Conservation (phyloP, 2,113 vertebrate genomes). For the Ciconia stormi region DNA sequence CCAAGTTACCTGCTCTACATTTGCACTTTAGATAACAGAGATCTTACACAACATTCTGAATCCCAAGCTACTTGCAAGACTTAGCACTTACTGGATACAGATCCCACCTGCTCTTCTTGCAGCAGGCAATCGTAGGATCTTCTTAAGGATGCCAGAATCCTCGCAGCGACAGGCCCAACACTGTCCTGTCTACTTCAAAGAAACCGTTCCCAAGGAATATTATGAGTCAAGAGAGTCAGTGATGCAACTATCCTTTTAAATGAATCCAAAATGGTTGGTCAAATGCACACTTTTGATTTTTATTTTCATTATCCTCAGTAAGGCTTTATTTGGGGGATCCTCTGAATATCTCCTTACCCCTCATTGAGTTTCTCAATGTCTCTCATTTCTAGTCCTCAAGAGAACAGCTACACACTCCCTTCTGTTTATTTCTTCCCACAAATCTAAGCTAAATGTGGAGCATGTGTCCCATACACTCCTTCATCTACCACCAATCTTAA, state of each 20-base stretch:
- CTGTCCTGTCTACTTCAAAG: not conserved
- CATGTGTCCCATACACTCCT: not conserved
- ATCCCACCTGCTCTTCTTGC: not conserved
- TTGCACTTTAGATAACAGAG: not conserved
- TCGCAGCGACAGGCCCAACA: not conserved
- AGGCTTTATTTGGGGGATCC: not conserved
- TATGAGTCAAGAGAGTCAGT: not conserved
- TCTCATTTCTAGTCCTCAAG: not conserved
- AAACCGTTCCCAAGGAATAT: not conserved
- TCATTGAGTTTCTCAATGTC: not conserved
- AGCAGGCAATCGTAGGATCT: not conserved
- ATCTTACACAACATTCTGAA: fast-evolving
- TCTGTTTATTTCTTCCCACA: not conserved
- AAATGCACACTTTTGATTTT: not conserved
- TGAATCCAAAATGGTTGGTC: not conserved
- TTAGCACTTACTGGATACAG: not conserved
- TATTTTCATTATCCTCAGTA: not conserved
- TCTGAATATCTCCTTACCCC: not conserved
- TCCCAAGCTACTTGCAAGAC: not conserved
- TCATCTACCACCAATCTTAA: not conserved
- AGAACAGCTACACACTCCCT: not conserved
- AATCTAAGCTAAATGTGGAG: not conserved
- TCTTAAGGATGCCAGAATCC: not conserved
- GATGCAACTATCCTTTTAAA: not conserved
- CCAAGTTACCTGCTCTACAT: not conserved